Evolutionary conservation across 2,797 vertebrate species (phyloP).

Genomic region (Clarias platycephalus): DNA sequence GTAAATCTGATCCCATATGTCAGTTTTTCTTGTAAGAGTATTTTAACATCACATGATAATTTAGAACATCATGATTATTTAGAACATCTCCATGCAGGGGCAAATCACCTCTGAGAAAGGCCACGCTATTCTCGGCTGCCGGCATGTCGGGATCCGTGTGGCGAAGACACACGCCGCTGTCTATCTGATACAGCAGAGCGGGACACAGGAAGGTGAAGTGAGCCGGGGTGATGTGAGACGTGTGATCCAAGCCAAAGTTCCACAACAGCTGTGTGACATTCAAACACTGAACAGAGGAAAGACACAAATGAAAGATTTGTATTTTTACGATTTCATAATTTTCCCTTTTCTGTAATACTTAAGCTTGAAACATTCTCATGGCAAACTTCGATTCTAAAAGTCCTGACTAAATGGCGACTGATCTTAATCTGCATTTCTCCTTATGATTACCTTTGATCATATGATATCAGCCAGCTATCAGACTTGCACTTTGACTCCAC

Average conservation of each 20-base stretch:
- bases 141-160: slow-evolving; percentile 62
- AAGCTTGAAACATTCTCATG: background rate
- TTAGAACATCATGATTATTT: background rate
- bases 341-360: background rate
- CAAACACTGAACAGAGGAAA: slow-evolving; percentile 71
- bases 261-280: slow-evolving; percentile 80
- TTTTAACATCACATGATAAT: background rate
- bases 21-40: background rate
- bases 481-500: slow-evolving; percentile 40
- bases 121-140: slow-evolving; percentile 22
- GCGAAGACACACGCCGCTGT: slow-evolving; percentile 80
- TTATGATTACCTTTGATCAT: slow-evolving; percentile 42
- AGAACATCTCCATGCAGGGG: background rate
- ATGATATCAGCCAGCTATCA: slow-evolving; percentile 42
- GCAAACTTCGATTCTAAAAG: background rate
- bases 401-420: background rate
- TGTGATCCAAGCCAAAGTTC: slow-evolving; percentile 77
- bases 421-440: background rate
- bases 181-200: slow-evolving; percentile 84
- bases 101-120: slow-evolving; percentile 61
- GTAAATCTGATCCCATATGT: too few relatives aligned
- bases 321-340: background rate
- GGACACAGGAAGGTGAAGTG: slow-evolving; percentile 83
- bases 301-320: background rate
- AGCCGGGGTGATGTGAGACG: slow-evolving; percentile 73